Percentiles rank a stretch among this genome's conserved stretches.
Conservation (phyloP, 2,888 invertebrate species). For the Monopis laevigella region DNA sequence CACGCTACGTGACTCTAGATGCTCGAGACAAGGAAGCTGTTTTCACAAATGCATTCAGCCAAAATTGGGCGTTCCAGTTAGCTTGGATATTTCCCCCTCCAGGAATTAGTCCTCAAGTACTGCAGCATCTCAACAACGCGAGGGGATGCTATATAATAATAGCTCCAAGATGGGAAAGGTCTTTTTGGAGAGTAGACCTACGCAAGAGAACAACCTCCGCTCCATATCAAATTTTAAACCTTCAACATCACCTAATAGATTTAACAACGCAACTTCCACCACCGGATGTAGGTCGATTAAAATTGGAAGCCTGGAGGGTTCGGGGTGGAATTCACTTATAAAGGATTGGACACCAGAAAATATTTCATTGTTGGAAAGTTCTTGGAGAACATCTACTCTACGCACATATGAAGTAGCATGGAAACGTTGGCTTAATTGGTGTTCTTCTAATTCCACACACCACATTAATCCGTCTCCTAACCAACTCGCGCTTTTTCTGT, state of each 20-base stretch:
- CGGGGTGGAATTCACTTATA: neutral
- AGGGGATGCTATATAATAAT: slow-evolving; percentile 19
- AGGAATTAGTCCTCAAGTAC: slow-evolving; percentile 19
- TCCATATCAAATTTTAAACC: slow-evolving; percentile 14
- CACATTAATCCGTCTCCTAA: neutral
- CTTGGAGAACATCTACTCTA: slow-evolving; percentile 5
- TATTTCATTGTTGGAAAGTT: neutral
- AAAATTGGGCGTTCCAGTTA: slow-evolving; percentile 19
- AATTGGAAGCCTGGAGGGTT: slow-evolving; percentile 3
- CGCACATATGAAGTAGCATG: slow-evolving; percentile 7
- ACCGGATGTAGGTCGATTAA: slow-evolving; percentile 7
- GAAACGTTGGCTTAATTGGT: slow-evolving; percentile 1
- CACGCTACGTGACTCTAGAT: too few species aligned
- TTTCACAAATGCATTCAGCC: slow-evolving; percentile 20
- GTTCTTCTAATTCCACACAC: neutral
- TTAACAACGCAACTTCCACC: slow-evolving; percentile 10
- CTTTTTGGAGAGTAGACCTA: slow-evolving; percentile 21
- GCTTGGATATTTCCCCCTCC: slow-evolving; percentile 23
- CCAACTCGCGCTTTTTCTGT: neutral
- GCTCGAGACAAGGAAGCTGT: too few species aligned
- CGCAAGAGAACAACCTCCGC: slow-evolving; percentile 14
- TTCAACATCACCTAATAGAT: slow-evolving; percentile 12
- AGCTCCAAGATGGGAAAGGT: slow-evolving; percentile 19
- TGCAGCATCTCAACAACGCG: slow-evolving; percentile 19
- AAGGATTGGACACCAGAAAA: neutral